phyloP scores from a whole-genome alignment of 2,113 vertebrate genomes.

The Bubo blakistoni region DNA sequence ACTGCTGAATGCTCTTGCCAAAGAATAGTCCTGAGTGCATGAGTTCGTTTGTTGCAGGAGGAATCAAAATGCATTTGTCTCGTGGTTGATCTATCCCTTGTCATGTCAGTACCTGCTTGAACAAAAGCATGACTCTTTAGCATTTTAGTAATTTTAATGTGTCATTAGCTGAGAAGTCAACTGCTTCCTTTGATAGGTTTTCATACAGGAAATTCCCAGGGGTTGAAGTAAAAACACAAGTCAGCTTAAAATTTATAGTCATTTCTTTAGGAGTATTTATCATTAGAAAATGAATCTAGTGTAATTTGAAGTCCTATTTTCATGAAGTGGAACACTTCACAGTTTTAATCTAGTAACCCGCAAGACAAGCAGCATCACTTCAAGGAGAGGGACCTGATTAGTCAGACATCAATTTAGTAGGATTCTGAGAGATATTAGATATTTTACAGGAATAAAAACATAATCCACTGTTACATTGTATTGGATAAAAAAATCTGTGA shows the following conservation, averaged over 20 bases:
- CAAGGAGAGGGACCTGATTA: not conserved
- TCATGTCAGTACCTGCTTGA: not conserved
- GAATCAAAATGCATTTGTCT: not conserved
- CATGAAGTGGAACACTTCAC: not conserved
- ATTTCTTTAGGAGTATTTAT: not conserved
- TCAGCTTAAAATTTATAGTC: not conserved
- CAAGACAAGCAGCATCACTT: not conserved
- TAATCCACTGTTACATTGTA: not conserved
- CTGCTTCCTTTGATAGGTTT: constrained; percentile 16
- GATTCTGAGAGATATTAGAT: not conserved
- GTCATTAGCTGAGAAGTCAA: not conserved
- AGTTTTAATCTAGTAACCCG: not conserved
- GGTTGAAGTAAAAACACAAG: constrained; percentile 28
- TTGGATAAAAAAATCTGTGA: not conserved
- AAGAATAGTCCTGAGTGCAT: not conserved
- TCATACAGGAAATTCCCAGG: constrained; percentile 5
- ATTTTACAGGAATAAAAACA: not conserved
- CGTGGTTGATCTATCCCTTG: not conserved
- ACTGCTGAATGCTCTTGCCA: not conserved
- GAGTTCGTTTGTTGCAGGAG: not conserved
- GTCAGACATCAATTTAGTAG: not conserved
- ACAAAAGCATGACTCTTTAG: not conserved
- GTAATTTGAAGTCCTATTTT: not conserved
- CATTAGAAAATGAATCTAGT: not conserved
- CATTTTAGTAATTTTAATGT: not conserved